Conservation (phyloP, 2,797 vertebrate genomes). For the Falco rusticolus region DNA sequence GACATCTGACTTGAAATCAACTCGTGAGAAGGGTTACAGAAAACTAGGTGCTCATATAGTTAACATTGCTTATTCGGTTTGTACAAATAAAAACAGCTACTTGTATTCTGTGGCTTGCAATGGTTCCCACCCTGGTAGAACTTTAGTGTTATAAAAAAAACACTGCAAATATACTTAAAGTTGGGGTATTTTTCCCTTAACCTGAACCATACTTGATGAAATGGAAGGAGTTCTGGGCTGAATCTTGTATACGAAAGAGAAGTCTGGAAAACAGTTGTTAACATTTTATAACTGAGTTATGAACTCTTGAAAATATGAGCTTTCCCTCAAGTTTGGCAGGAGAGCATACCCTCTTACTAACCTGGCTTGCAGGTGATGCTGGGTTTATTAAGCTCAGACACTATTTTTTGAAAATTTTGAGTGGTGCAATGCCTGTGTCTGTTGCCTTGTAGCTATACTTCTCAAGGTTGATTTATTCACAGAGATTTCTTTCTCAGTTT, state of each 20-base stretch:
- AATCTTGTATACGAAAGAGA: not conserved
- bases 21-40: not conserved
- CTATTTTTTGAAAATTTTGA: not conserved
- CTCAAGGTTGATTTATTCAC: not conserved
- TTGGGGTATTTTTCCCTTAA: not conserved
- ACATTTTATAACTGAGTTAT: not conserved
- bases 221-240: not conserved
- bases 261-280: conserved; percentile 20
- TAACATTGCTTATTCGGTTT: not conserved
- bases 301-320: not conserved
- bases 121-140: not conserved
- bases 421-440: not conserved
- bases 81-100: not conserved
- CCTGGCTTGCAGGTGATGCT: conserved; percentile 14
- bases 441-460: not conserved
- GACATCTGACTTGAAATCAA: not conserved
- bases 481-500: not conserved
- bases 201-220: not conserved
- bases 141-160: not conserved
- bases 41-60: not conserved
- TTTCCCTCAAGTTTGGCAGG: not conserved
- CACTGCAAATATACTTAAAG: not conserved
- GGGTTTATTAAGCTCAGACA: not conserved
- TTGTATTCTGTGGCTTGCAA: not conserved
- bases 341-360: not conserved